Conservation (phyloP, 1,140 invertebrate species). For the Cheumatopsyche charites region DNA sequence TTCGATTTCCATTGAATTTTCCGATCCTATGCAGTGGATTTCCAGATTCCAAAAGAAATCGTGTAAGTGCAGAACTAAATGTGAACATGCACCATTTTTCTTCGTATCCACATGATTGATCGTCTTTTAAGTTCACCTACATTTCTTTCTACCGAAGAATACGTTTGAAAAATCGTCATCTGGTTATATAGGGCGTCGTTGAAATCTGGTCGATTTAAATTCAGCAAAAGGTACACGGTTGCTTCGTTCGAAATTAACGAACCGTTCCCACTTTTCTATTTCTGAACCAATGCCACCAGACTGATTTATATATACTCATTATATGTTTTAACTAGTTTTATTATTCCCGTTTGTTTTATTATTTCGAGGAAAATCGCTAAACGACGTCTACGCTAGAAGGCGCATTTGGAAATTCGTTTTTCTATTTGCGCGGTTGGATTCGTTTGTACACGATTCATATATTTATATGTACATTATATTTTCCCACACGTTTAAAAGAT, state of each 20-base stretch:
- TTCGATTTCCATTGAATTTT: conserved; percentile 1
- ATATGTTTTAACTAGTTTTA: conserved; percentile 18
- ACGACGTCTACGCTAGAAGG: too few relatives aligned
- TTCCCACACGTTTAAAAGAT: not conserved
- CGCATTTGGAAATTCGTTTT: too few relatives aligned
- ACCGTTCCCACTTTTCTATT: conserved; percentile 21
- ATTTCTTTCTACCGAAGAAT: not conserved
- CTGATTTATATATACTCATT: conserved; percentile 26
- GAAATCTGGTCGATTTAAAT: not conserved
- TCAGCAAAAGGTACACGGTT: conserved; percentile 10
- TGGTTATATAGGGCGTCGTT: not conserved
- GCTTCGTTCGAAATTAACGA: conserved; percentile 23
- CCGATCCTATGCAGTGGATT: not conserved
- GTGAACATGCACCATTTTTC: too few relatives aligned
- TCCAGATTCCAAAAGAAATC: too few relatives aligned
- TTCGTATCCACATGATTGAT: too few relatives aligned
- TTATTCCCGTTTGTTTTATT: conserved; percentile 5
- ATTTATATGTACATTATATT: not conserved
- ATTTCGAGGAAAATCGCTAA: too few relatives aligned
- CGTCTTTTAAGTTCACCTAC: too few relatives aligned
- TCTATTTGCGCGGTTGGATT: too few relatives aligned
- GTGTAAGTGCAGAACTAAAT: too few relatives aligned
- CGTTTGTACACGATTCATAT: too few relatives aligned
- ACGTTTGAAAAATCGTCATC: not conserved
- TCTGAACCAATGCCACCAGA: conserved; percentile 23